Conservation (phyloP, 2,888 invertebrate species). For the Axea sp. region DNA sequence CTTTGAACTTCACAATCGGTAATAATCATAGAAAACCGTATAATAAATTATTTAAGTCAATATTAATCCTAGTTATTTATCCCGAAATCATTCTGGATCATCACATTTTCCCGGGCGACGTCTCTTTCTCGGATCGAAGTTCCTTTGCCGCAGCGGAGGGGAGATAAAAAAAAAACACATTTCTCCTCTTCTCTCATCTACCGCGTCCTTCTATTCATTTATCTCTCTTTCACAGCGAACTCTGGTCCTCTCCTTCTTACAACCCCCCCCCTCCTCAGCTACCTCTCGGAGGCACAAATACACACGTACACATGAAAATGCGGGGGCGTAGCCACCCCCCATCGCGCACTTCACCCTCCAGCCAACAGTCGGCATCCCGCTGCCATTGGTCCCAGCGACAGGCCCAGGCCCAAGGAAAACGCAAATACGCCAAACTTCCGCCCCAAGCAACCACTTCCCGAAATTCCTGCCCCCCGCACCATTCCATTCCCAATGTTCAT, state of each 20-base stretch:
- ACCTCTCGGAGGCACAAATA: slow-evolving; percentile 48
- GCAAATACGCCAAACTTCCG: slow-evolving; percentile 63
- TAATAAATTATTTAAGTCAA: too few relatives aligned
- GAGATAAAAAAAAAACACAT: slow-evolving; percentile 17
- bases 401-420: slow-evolving; percentile 75
- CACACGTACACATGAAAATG: slow-evolving; percentile 54
- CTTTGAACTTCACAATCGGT: too few relatives aligned
- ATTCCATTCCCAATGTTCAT: slow-evolving; percentile 61
- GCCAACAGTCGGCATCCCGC: slow-evolving; percentile 75
- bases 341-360: slow-evolving; percentile 67
- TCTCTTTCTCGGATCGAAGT: slow-evolving; percentile 78
- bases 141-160: slow-evolving; percentile 34
- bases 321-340: slow-evolving; percentile 75
- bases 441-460: slow-evolving; percentile 60
- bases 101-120: slow-evolving; percentile 51
- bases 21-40: too few relatives aligned
- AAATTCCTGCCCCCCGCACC: slow-evolving; percentile 61
- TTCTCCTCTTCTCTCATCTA: slow-evolving; percentile 62
- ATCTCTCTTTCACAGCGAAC: slow-evolving; percentile 61
- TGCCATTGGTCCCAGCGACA: slow-evolving; percentile 78
- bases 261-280: slow-evolving; percentile 29
- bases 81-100: slow-evolving; percentile 14
- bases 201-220: slow-evolving; percentile 67
- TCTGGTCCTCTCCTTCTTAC: slow-evolving; percentile 55
- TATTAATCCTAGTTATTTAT: background rate